Evolutionary conservation across 2,888 invertebrate species (phyloP).

Genomic region (Hemistola chrysoprasaria): DNA sequence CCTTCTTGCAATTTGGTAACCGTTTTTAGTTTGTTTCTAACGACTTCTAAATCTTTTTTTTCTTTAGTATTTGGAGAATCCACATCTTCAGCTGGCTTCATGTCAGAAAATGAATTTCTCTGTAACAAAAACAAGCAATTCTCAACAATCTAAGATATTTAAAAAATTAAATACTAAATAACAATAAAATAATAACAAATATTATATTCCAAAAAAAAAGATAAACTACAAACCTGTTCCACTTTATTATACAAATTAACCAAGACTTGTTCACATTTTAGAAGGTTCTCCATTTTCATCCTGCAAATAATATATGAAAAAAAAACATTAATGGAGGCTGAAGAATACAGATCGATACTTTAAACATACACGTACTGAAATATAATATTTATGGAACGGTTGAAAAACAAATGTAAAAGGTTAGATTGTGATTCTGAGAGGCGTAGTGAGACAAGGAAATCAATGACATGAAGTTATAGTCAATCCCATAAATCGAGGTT

Average conservation of each 20-base stretch:
- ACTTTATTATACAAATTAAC: slow-evolving; percentile 85
- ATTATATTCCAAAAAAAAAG: background rate
- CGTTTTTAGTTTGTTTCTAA: slow-evolving; percentile 62
- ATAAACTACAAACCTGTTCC: slow-evolving; percentile 68
- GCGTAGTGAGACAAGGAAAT: no score
- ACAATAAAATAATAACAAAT: no score
- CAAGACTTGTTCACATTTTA: slow-evolving; percentile 86
- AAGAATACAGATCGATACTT: no score
- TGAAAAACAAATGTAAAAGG: no score
- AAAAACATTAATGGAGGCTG: background rate
- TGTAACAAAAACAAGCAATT: slow-evolving; percentile 37
- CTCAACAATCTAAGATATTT: background rate
- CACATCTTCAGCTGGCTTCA: slow-evolving; percentile 26
- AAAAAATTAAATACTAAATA: no score
- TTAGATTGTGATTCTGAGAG: no score
- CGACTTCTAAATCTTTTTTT: slow-evolving; percentile 49
- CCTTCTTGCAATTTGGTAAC: slow-evolving; percentile 43
- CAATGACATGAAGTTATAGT: no score
- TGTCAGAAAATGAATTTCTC: slow-evolving; percentile 49
- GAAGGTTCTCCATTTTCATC: slow-evolving; percentile 85
- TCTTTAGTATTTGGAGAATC: slow-evolving; percentile 34
- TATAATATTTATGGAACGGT: no score
- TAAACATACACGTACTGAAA: no score
- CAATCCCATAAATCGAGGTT: no score
- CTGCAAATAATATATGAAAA: slow-evolving; percentile 59